Evolutionary conservation across 2,113 vertebrate genomes (phyloP), one percentile per base, ranked within the genome.

Genomic region (Jaculus jaculus): DNA sequence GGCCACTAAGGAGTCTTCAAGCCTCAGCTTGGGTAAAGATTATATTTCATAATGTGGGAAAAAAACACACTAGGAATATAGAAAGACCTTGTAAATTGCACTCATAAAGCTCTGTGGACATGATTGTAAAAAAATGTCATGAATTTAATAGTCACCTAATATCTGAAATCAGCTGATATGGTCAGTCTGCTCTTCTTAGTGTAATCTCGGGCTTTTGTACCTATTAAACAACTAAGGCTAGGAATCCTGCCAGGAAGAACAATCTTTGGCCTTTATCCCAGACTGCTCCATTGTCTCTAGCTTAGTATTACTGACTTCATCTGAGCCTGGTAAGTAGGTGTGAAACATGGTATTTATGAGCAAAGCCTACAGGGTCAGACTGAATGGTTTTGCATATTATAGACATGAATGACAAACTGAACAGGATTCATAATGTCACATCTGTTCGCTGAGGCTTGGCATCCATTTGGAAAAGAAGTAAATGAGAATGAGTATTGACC

Each of bases 101-200:
- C 47, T 42, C 16, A 58, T 37, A 84, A 84, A 80, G 39, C 69
- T 13, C 42, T 61, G n/a, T 54, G 73, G 23, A 82, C 24, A 37
- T 8, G 3, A 88, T 26, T 11, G 23, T 71, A 47, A 47, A 83
- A 24, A 47, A 90, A 93, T 84, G 2, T 15, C 1, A n/a, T n/a
- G 54, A 54, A 91, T 77, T 84, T 66, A 95, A 72, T 24, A 87
- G 58, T 79, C 58, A 83, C 8, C 86, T 89, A 66, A 81, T 13
- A 83, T 68, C 30, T 89, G 77, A 87, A 93, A 95, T 89, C 24
- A 90, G 68, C 51, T 89, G 51, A 87, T 61, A 18, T 68, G 37
- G 66, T 68, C 60, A 84, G 24, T 81, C 16, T 90, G 34, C 3
- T 93, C 68, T 91, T 90, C 32, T 79, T 66, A 68, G n/a, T 84